phyloP scores from a whole-genome alignment of 2,113 vertebrate species.

The Pedionomus torquatus region DNA sequence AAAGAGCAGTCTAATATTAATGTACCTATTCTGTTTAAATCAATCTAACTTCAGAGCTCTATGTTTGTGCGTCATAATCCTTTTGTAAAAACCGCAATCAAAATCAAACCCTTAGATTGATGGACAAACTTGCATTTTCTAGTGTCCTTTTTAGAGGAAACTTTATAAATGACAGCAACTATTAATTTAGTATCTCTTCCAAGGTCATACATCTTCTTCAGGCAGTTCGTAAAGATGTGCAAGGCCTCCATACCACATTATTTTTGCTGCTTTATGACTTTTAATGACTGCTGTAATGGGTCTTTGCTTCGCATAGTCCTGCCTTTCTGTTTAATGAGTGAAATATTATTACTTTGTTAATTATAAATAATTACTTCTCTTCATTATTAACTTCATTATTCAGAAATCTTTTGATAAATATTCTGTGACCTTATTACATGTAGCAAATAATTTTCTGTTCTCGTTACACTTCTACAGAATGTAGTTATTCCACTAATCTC shows the following conservation, averaged over 20 bases:
- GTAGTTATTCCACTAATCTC: neutral
- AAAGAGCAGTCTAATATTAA: slow-evolving; percentile 21
- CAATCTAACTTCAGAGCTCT: neutral
- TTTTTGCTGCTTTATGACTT: slow-evolving; percentile 8
- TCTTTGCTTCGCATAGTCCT: neutral
- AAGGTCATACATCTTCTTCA: neutral
- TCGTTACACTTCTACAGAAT: slow-evolving; percentile 23
- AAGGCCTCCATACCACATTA: neutral
- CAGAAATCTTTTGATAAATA: slow-evolving; percentile 26
- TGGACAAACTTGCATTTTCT: neutral
- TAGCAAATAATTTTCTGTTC: neutral
- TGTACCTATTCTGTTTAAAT: slow-evolving; percentile 55
- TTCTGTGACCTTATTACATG: slow-evolving; percentile 17
- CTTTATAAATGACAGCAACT: neutral
- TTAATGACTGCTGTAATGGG: neutral
- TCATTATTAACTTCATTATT: slow-evolving; percentile 17
- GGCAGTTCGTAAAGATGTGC: slow-evolving; percentile 12
- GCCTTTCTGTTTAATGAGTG: neutral
- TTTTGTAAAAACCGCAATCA: neutral
- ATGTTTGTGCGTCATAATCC: neutral
- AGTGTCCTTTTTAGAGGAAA: neutral
- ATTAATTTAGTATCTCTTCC: neutral
- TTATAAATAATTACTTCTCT: slow-evolving; percentile 16
- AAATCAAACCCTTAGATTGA: neutral
- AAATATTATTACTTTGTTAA: slow-evolving; percentile 44